phyloP scores from a whole-genome alignment of 2,888 invertebrate genomes.

The Cephus pygmeus region DNA sequence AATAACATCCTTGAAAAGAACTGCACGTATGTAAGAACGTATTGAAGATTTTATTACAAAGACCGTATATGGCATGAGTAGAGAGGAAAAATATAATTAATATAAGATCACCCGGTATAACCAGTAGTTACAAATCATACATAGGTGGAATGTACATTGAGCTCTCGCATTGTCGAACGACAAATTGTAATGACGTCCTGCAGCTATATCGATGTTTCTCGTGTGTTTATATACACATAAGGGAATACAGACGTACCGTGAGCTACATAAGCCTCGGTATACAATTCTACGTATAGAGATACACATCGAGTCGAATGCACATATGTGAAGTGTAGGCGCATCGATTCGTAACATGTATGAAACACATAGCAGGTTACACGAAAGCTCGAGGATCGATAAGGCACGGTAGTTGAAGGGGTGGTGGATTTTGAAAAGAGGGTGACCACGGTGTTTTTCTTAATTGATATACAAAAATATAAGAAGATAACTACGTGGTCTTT shows the following conservation, averaged over 20 bases:
- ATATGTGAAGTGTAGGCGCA: neutral
- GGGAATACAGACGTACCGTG: neutral
- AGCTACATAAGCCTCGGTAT: conserved; percentile 4
- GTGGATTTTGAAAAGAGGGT: neutral
- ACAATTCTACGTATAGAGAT: neutral
- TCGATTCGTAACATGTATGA: neutral
- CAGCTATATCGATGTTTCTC: conserved; percentile 28
- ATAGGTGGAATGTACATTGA: neutral
- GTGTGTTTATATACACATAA: conserved; percentile 23
- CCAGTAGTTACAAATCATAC: neutral
- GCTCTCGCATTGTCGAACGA: conserved; percentile 29
- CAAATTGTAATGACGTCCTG: conserved; percentile 38
- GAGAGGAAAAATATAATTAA: neutral
- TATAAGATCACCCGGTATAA: neutral
- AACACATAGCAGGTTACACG: neutral
- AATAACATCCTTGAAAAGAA: neutral
- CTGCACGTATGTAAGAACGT: neutral
- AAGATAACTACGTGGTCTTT: neutral
- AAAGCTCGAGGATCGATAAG: conserved; percentile 26
- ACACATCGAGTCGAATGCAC: neutral
- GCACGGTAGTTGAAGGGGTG: neutral
- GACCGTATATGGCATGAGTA: neutral
- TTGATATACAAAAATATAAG: neutral
- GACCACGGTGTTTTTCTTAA: neutral
- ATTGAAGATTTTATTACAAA: neutral